phyloP scores from a whole-genome alignment of 1,140 invertebrate genomes.

The Drosophila malerkotliana region DNA sequence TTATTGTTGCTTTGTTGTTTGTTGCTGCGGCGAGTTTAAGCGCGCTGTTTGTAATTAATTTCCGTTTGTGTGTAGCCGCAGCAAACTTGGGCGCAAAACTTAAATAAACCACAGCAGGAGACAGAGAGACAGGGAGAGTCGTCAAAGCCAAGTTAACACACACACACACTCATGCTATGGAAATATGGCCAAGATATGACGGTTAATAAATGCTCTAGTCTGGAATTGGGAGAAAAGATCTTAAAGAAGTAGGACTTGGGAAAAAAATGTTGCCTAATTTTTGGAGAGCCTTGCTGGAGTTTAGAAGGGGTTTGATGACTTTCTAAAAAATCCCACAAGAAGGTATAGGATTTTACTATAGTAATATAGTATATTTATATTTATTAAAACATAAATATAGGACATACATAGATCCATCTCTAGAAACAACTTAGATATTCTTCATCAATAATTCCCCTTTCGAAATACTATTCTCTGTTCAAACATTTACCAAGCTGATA shows the following conservation, averaged over 20 bases:
- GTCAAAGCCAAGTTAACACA: slow-evolving; percentile 28
- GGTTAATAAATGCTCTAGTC: slow-evolving; percentile 11
- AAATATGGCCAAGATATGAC: slow-evolving; percentile 20
- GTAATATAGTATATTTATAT: too few relatives aligned
- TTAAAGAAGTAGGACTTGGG: not conserved
- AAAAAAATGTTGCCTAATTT: not conserved
- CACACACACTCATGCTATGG: slow-evolving; percentile 1
- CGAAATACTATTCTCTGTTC: not conserved
- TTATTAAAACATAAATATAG: too few relatives aligned
- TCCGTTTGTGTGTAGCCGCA: slow-evolving; percentile 79
- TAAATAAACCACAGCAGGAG: slow-evolving; percentile 71
- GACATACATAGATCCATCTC: too few relatives aligned
- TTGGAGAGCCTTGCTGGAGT: too few relatives aligned
- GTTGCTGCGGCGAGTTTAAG: slow-evolving; percentile 61
- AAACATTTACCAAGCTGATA: slow-evolving; percentile 31
- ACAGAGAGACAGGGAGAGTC: slow-evolving; percentile 4
- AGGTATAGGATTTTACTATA: too few relatives aligned
- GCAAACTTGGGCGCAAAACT: slow-evolving; percentile 64
- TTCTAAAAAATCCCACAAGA: too few relatives aligned
- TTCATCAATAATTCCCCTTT: too few relatives aligned
- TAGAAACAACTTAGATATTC: too few relatives aligned
- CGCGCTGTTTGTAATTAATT: slow-evolving; percentile 81
- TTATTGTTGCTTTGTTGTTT: slow-evolving; percentile 15
- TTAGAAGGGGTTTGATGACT: too few relatives aligned
- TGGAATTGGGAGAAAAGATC: not conserved